These are phyloP conservation scores for Choreutis nemorana DNA, from an alignment of 2,888 invertebrate species.

Conservation along the genomic window DNA sequence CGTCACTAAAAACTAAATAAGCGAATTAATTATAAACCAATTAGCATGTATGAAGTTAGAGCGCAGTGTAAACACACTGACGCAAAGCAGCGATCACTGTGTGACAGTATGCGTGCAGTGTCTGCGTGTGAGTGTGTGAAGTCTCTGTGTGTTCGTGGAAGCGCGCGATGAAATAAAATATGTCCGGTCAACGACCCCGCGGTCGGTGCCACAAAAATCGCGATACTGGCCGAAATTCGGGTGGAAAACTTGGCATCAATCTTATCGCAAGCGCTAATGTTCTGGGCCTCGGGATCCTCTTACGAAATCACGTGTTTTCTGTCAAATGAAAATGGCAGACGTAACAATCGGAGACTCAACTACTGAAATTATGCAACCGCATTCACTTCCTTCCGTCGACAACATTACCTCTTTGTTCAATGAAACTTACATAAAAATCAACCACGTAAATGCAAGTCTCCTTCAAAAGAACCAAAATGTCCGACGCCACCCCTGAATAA, in stretches of 20 bases:
- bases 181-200: constrained; percentile 63
- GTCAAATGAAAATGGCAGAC: constrained; percentile 8
- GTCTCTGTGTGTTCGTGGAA: constrained; percentile 60
- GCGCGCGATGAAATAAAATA: constrained; percentile 67
- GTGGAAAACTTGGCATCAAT: constrained; percentile 32
- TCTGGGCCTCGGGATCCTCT: background rate
- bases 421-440: no score
- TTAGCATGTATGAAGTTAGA: no score
- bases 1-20: no score
- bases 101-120: constrained; percentile 35
- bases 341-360: no score
- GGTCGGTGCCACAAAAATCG: constrained; percentile 64
- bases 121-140: constrained; percentile 32
- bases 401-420: no score
- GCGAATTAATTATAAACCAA: no score
- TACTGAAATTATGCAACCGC: no score
- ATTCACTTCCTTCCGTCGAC: no score
- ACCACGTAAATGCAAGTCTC: no score
- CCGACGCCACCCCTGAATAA: no score
- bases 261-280: constrained; percentile 15
- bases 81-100: constrained; percentile 42
- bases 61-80: no score
- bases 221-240: constrained; percentile 61
- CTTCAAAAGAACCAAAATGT: no score
- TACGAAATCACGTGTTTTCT: constrained; percentile 4